Percentiles rank a stretch among this genome's conserved stretches.
Conservation (phyloP, 2,888 invertebrate species). For the Dexiosoma caninum region DNA sequence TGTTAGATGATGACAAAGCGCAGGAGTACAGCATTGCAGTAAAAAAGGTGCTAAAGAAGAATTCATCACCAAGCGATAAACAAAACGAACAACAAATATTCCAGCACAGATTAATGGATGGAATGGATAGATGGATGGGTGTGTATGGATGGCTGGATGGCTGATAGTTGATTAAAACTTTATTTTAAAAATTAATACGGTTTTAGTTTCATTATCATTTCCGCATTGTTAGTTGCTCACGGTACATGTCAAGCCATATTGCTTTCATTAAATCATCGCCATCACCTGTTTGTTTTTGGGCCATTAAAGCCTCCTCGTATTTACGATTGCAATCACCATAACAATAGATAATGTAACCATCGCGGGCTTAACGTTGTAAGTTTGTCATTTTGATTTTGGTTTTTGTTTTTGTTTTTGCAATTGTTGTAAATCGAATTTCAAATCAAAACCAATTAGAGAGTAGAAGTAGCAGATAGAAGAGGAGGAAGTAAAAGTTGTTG, state of each 20-base stretch:
- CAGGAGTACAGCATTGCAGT: not conserved
- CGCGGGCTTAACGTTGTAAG: slow-evolving; percentile 72
- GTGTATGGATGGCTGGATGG: too few relatives aligned
- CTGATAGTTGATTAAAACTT: not conserved
- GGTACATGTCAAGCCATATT: slow-evolving; percentile 79
- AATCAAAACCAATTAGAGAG: not conserved
- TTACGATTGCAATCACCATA: slow-evolving; percentile 78
- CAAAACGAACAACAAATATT: slow-evolving; percentile 21
- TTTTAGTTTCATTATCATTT: slow-evolving; percentile 60
- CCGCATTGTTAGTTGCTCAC: slow-evolving; percentile 74
- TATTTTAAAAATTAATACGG: slow-evolving; percentile 8
- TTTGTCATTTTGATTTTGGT: not conserved
- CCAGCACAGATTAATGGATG: slow-evolving; percentile 2
- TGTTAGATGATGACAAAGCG: slow-evolving; percentile 30
- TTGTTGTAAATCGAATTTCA: not conserved
- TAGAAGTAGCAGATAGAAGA: not conserved
- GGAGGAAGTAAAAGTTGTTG: slow-evolving; percentile 9
- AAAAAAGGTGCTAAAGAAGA: not conserved
- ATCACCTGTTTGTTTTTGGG: slow-evolving; percentile 78
- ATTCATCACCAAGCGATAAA: slow-evolving; percentile 20
- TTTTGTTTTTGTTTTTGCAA: not conserved
- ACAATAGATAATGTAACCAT: slow-evolving; percentile 78
- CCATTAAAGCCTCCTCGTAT: slow-evolving; percentile 77
- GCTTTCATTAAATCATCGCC: slow-evolving; percentile 78
- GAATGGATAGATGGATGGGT: slow-evolving; percentile 15